Percentiles rank a stretch among this genome's conserved stretches.
Evolutionary conservation across 2,888 invertebrate genomes (phyloP).

Genomic region (Scaptomyza reducta): DNA sequence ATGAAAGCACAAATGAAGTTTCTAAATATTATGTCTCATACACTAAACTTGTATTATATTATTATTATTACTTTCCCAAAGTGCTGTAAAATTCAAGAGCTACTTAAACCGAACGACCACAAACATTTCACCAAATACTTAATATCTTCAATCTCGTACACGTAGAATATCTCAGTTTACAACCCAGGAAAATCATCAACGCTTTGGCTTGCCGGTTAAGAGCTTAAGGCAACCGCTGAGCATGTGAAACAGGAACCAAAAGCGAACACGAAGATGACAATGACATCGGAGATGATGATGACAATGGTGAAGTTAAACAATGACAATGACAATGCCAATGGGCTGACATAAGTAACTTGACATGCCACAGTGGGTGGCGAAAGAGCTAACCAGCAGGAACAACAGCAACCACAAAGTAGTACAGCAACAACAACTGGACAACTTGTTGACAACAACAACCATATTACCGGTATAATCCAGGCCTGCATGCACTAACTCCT

Average conservation of each 20-base stretch:
- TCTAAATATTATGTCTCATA: no score
- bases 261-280: constrained; percentile 15
- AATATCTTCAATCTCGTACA: constrained; percentile 13
- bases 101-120: background rate
- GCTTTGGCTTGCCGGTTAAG: constrained; percentile 42
- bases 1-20: no score
- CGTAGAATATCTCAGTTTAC: constrained; percentile 15
- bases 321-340: constrained; percentile 59
- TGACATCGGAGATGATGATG: background rate
- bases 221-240: constrained; percentile 48
- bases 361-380: constrained; percentile 26
- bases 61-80: background rate
- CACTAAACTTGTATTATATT: no score
- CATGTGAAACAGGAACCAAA: constrained; percentile 36
- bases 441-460: constrained; percentile 13
- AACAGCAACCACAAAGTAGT: background rate
- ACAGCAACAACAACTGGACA: constrained; percentile 4
- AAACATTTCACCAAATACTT: constrained; percentile 2
- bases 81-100: background rate
- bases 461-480: constrained; percentile 30
- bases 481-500: constrained; percentile 32
- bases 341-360: constrained; percentile 31
- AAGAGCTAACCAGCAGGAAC: background rate
- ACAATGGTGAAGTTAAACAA: constrained; percentile 32
- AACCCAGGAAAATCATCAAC: constrained; percentile 29